Base-by-base conservation (phyloP, 1,140 invertebrate species). In the Proales similis region DNA sequence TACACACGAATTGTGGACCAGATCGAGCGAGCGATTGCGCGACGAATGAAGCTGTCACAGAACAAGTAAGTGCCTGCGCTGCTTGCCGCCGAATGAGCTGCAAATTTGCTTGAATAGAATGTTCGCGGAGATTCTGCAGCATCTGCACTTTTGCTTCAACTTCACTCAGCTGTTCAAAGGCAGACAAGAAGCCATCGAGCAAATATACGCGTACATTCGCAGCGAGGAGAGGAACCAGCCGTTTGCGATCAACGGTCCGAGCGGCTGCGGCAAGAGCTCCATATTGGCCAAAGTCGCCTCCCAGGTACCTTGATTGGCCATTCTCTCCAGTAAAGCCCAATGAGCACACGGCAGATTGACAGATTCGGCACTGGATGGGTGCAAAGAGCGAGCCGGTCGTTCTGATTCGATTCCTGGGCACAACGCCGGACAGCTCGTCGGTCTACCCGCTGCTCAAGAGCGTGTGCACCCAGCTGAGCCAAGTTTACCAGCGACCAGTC, bases 181-280 rank as follows among this genome's bases (percentile, higher is more conserved):
- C 0, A 80, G 92, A 45, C 87, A 91, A 74, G 85, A 89, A 60
- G 87, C 85, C 67, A 77, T 96, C 17, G 81, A 84, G 51, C 83
- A 80, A 65, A 90, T 93, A 33, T 81, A 86, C 68, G 76, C 83
- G 17, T 91, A 96, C 74, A 89, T 97, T 82, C 77, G 84, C 57
- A 86, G 84, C n/a, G 77, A 82, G 64, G 84, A 65, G 22, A 71
- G 82, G 26, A 85, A 88, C 68, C 87, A 89, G 72, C 90, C 90
- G 11, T 77, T 96, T 53, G 86, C 95, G n/a, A 78, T 96, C 62
- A 90, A 90, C 72, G 93, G 93, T 1, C 88, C 90, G 77, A 88
- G 89, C 68, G 93, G 93, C 26, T 96, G 91, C 71, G 93, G 93
- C 1, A 98, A 98, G 77, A 97, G 92, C 3, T 95, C 92, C 3